A percentile compares a stretch with the other conserved stretches of the same genome.
Conservation (phyloP, 2,797 vertebrate genomes). For the Enteromius paludinosus region DNA sequence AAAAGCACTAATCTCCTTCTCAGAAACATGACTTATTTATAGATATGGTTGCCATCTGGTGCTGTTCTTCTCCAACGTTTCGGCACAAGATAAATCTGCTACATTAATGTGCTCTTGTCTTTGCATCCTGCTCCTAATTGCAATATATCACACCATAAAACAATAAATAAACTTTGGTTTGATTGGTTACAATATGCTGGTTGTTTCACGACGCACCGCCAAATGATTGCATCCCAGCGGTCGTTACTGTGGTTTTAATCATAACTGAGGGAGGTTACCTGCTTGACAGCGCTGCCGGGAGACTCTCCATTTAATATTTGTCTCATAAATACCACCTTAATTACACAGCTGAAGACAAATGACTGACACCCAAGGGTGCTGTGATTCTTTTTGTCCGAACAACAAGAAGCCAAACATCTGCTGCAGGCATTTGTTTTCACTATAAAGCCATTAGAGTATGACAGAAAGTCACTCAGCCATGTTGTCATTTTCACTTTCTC, state of each 20-base stretch:
- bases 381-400: conserved; percentile 32
- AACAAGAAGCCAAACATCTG: conserved; percentile 29
- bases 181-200: conserved; percentile 59
- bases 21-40: conserved; percentile 80
- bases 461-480: not conserved
- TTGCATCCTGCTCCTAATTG: conserved; percentile 51
- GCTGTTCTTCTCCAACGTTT: conserved; percentile 58
- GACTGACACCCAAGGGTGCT: conserved; percentile 39
- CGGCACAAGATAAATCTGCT: conserved; percentile 51
- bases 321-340: conserved; percentile 70
- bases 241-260: conserved; percentile 73
- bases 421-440: conserved; percentile 25
- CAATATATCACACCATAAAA: conserved; percentile 60
- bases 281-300: conserved; percentile 42
- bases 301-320: conserved; percentile 61
- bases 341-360: conserved; percentile 55
- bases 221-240: conserved; percentile 56
- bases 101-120: conserved; percentile 47
- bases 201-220: conserved; percentile 53
- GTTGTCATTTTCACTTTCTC: not conserved
- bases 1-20: conserved; percentile 80
- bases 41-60: conserved; percentile 82
- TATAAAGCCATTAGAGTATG: conserved; percentile 17
- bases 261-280: conserved; percentile 62
- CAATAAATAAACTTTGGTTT: conserved; percentile 63